These are phyloP conservation scores for Aramus guarauna DNA, from an alignment of 2,113 vertebrate species.

Conservation along the genomic window DNA sequence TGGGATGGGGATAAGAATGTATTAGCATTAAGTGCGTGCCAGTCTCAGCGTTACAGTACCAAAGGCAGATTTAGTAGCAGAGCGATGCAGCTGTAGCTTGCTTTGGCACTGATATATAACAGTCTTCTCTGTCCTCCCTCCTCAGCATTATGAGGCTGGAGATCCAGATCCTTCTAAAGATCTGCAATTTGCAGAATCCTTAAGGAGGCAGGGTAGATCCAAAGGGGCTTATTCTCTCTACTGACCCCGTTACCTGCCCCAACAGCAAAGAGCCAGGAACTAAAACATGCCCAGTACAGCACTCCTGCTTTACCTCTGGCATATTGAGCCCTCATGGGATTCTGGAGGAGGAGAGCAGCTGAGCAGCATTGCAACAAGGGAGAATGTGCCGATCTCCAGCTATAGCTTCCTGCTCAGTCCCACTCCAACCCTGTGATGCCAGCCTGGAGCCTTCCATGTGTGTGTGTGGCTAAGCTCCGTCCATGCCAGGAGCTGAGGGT, in stretches of 20 bases:
- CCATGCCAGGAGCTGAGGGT: background rate
- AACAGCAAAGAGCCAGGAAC: background rate
- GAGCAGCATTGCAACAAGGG: background rate
- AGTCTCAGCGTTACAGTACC: background rate
- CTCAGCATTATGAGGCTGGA: background rate
- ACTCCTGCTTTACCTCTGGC: background rate
- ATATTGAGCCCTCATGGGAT: background rate
- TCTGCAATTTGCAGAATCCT: background rate
- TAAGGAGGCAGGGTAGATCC: background rate
- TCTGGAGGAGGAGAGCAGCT: background rate
- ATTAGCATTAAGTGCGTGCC: background rate
- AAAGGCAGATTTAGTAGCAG: background rate
- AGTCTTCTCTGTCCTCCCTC: background rate
- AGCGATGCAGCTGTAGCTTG: background rate
- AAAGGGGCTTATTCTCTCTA: background rate
- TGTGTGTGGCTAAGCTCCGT: background rate
- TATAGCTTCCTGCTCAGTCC: background rate
- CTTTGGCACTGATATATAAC: background rate
- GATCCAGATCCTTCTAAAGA: background rate
- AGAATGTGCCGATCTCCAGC: background rate
- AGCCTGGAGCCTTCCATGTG: rapidly evolving
- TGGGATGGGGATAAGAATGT: background rate
- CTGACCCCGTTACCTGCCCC: background rate
- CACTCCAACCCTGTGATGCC: background rate
- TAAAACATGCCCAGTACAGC: rapidly evolving